These are phyloP conservation scores for Vidua chalybeata DNA, from an alignment of 2,113 vertebrate genomes.

Conservation along the genomic window DNA sequence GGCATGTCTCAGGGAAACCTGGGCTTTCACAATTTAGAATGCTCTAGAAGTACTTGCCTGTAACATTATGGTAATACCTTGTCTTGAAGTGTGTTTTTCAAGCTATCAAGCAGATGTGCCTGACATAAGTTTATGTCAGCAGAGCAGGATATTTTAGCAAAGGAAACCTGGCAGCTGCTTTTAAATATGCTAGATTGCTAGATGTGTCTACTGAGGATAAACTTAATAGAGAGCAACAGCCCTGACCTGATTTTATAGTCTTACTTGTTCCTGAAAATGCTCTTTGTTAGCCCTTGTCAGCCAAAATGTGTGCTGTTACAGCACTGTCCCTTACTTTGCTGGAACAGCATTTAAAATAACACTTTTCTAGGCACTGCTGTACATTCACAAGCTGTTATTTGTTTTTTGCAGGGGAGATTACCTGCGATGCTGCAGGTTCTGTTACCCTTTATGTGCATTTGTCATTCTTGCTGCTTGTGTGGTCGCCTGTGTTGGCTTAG, in stretches of 20 bases:
- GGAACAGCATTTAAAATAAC: background rate
- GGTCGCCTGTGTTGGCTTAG: constrained; percentile 90
- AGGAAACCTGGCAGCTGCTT: background rate
- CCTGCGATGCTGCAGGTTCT: constrained; percentile 89
- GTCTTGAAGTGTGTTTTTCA: background rate
- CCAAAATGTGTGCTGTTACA: background rate
- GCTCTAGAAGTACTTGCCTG: background rate
- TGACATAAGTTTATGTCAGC: background rate
- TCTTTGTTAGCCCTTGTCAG: background rate
- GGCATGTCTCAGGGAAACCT: background rate
- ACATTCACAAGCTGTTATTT: background rate
- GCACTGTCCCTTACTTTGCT: accelerated
- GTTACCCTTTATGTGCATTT: constrained; percentile 92
- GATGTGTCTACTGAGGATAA: background rate
- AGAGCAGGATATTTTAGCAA: background rate
- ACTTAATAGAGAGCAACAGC: background rate
- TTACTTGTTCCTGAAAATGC: background rate
- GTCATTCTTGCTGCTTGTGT: constrained; percentile 92
- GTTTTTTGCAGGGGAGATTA: constrained; percentile 80
- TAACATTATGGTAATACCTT: background rate
- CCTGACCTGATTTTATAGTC: background rate
- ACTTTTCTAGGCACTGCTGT: background rate
- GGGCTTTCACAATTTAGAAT: background rate
- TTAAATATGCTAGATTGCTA: background rate
- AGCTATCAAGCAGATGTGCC: background rate